Evolutionary conservation across 2,888 invertebrate species (phyloP), one percentile per base, ranked within the genome.

Genomic region (Lasioglossum figueresi): DNA sequence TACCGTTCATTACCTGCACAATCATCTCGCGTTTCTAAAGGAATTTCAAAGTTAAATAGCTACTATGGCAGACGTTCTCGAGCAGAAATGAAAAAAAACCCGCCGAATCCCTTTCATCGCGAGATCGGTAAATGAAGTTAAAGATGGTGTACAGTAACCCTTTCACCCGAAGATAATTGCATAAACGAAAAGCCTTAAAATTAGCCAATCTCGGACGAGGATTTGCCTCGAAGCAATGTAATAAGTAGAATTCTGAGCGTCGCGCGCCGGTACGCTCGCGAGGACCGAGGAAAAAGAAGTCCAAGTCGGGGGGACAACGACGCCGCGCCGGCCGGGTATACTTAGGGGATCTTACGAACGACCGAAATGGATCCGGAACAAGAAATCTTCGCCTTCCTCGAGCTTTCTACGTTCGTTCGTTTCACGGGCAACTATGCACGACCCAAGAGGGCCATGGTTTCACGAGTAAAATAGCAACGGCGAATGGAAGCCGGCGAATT

Each of bases 291-390:
- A 78, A 81, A 84, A 88, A 84, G 76, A 81, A 72, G 31, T 76
- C 27, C 37, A 66, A 72, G 79, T 31, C 16, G n/a, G 66, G 66
- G 48, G 52, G 52, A 73, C 72, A 78, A 66, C 52, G 81, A 45
- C 71, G 74, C 48, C 45, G 45, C 45, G 45, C 4, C 4, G 45
- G 16, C 16, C 45, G 81, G 31, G 23, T 27, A 27, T 59, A 68
- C 70, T 84, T 76, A 71, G 72, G 81, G 78, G 82, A 80, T 63
- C 52, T 71, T 70, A 70, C 70, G 37, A 52, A 73, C 84, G 84
- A 87, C 74, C 37, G 34, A 84, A 86, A 81, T 82, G 76, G 86
- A 84, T 84, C 72, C 80, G 82, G 80, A 88, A 82, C 88, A 76
- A 66, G 78, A 83, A 76, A 76, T 75, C 63, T 59, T 77, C 84